These are phyloP conservation scores for Lampris megalopsis DNA, from an alignment of 2,113 vertebrate species.

Conservation along the genomic window DNA sequence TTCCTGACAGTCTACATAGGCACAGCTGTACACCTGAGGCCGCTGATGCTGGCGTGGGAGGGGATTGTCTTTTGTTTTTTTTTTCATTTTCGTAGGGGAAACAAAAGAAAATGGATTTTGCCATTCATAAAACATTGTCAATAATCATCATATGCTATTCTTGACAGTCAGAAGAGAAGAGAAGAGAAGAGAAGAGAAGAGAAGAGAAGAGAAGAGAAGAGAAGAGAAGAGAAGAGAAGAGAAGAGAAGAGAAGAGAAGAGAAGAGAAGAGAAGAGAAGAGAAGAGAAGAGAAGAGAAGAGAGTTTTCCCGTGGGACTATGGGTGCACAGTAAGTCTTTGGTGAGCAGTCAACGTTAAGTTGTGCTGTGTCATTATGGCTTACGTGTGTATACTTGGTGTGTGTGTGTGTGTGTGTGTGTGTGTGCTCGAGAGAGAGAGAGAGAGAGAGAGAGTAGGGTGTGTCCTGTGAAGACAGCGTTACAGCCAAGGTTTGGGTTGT, in stretches of 20 bases:
- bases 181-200: too few relatives aligned
- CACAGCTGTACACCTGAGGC: not conserved
- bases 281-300: not conserved
- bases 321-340: conserved; percentile 26
- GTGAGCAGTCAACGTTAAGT: conserved; percentile 51
- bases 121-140: too few relatives aligned
- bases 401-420: conserved; percentile 19
- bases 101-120: too few relatives aligned
- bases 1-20: not conserved
- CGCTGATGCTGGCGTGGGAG: too few relatives aligned
- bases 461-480: conserved; percentile 57
- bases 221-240: too few relatives aligned
- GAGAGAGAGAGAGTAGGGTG: conserved; percentile 42
- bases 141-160: too few relatives aligned
- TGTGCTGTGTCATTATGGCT: conserved; percentile 75
- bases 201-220: too few relatives aligned
- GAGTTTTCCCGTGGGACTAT: conserved; percentile 47
- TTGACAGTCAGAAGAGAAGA: too few relatives aligned
- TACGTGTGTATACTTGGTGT: conserved; percentile 20
- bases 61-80: too few relatives aligned
- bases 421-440: too few relatives aligned
- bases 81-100: too few relatives aligned
- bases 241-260: not conserved
- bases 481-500: conserved; percentile 36
- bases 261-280: conserved; percentile 1